Evolutionary conservation across 2,113 vertebrate species (phyloP).

Genomic region (Cathartes aura): DNA sequence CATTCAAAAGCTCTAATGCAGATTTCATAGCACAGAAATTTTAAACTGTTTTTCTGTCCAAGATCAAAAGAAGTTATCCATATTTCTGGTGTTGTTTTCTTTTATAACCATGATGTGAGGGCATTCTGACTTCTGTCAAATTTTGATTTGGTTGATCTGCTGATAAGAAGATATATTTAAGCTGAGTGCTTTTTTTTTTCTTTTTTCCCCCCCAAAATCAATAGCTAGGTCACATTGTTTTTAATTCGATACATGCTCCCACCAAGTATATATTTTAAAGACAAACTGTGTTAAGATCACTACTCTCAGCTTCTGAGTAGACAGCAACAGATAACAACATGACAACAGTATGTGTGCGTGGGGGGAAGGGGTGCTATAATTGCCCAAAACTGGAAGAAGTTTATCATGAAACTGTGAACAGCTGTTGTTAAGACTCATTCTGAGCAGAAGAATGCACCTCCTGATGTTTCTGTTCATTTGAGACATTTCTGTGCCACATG

Average conservation of each 20-base stretch:
- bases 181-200: not conserved
- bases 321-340: not conserved
- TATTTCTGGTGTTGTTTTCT: not conserved
- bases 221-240: not conserved
- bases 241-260: not conserved
- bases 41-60: not conserved
- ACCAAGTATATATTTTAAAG: not conserved
- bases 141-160: not conserved
- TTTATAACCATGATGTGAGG: not conserved
- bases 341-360: fast-evolving
- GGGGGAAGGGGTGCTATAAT: not conserved
- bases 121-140: not conserved
- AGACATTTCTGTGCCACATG: conserved; percentile 50
- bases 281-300: not conserved
- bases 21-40: not conserved
- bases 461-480: conserved; percentile 38
- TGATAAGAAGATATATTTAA: not conserved
- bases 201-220: fast-evolving
- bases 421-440: conserved; percentile 14
- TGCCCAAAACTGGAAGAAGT: not conserved
- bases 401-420: conserved; percentile 18
- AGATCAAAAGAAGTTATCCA: not conserved
- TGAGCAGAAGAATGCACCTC: conserved; percentile 44
- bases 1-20: not conserved
- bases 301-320: not conserved